Evolutionary conservation across 2,888 invertebrate genomes (phyloP).

Genomic region (Eupithecia centaureata): DNA sequence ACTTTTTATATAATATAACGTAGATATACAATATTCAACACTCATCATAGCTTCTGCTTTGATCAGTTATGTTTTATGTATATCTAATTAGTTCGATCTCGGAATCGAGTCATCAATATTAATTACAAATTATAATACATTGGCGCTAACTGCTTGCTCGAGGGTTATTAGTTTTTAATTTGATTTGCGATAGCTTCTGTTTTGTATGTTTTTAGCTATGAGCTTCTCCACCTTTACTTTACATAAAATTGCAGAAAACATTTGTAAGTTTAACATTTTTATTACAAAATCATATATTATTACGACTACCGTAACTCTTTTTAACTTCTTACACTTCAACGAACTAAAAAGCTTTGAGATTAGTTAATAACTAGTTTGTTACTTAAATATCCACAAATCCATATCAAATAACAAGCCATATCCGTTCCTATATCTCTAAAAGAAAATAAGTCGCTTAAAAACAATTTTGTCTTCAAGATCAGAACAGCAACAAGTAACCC

Average conservation of each 20-base stretch:
- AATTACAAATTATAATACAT: slow-evolving; percentile 40
- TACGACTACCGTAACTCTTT: background rate
- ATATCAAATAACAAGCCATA: background rate
- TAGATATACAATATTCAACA: background rate
- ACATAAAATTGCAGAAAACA: background rate
- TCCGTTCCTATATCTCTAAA: background rate
- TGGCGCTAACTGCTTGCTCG: slow-evolving; percentile 33
- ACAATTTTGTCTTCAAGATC: background rate
- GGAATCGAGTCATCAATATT: slow-evolving; percentile 44
- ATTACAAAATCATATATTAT: background rate
- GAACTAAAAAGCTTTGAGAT: background rate
- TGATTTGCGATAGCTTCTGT: slow-evolving; percentile 27
- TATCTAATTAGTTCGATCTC: slow-evolving; percentile 43
- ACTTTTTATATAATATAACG: background rate
- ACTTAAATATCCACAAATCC: background rate
- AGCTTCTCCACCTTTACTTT: background rate
- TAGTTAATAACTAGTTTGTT: background rate
- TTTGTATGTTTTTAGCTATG: background rate
- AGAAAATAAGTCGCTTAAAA: background rate
- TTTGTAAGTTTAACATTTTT: background rate
- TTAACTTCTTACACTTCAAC: background rate
- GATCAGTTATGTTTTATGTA: slow-evolving; percentile 45
- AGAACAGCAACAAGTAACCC: background rate
- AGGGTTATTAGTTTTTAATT: slow-evolving; percentile 30
- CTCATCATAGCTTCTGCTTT: slow-evolving; percentile 28